phyloP scores from a whole-genome alignment of 2,797 vertebrate genomes.

The Babyrousa celebensis region DNA sequence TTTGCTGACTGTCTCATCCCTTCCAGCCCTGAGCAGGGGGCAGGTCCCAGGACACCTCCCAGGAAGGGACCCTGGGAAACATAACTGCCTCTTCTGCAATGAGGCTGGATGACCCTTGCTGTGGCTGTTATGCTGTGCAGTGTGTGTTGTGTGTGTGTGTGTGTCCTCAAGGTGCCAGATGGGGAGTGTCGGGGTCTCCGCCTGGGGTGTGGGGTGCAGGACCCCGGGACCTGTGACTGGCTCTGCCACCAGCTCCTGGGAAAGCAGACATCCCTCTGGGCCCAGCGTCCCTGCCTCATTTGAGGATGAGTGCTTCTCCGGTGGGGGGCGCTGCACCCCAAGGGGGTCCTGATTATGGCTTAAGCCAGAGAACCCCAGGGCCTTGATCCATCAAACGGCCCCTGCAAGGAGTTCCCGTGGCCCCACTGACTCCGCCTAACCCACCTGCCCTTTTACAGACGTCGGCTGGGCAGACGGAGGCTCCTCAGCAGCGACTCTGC shows the following conservation, averaged over 20 bases:
- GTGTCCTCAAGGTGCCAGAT: background rate
- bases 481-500: background rate
- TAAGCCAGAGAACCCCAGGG: background rate
- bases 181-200: background rate
- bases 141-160: accelerated
- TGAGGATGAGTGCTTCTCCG: background rate
- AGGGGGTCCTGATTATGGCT: background rate
- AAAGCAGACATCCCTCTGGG: background rate
- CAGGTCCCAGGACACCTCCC: background rate
- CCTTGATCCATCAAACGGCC: background rate
- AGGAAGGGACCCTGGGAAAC: background rate
- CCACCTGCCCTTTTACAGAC: background rate
- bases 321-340: background rate
- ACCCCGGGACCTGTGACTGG: background rate
- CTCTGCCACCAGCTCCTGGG: background rate
- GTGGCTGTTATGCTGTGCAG: background rate
- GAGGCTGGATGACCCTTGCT: background rate
- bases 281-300: background rate
- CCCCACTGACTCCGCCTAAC: background rate
- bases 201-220: background rate
- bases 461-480: background rate
- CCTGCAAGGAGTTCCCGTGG: background rate
- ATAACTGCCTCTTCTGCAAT: background rate
- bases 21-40: background rate
- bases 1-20: background rate